Evolutionary conservation across 1,140 invertebrate species (phyloP), one percentile per base, ranked within the genome.

Genomic region (Aricia agestis): DNA sequence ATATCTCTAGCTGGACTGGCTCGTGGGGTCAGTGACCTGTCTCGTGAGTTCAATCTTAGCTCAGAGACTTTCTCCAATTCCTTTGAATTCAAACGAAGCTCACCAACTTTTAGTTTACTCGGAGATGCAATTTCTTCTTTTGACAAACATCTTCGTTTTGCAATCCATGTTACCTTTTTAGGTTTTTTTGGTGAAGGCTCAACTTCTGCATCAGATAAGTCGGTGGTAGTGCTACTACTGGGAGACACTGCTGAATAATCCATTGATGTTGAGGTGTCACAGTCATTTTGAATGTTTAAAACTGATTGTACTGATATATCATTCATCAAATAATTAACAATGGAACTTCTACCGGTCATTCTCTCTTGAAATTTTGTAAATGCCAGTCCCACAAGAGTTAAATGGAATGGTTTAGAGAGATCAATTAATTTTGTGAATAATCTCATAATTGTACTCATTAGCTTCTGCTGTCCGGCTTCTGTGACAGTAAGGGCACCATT

Each of bases 291-390:
- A 70, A 94, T 90, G 71, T 93, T 94, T 68, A 95, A 93, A 71
- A 95, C 92, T 0, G 95, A 95, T 78, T 96, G 95, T 25, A 95
- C 95, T 75, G 95, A 94, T 15, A 95, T 93, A 78, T 94, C 93
- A 76, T 93, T 94, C 76, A 94, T 93, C 31, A 96, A 89, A 78
- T 96, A 96, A n/a, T 94, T 94, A 0, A 94, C 93, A 76, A 96
- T 95, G 31, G 95, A 95, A 79, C 93, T 91, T 76, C 91, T 92
- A 1, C 94, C 94, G 17, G 92, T 93, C 76, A 93, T 93, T 61
- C 93, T 92, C 79, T 96, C 95, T 73, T 94, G 94, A 75, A 96
- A 96, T 83, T 96, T 96, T 3, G 95, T 95, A 80, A 96, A 96
- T 13, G 95, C 95, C 74, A 97, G 87, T 25, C 96, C 96, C 52